Base-by-base conservation (phyloP, 2,888 invertebrate species). In the Sericinus montela region DNA sequence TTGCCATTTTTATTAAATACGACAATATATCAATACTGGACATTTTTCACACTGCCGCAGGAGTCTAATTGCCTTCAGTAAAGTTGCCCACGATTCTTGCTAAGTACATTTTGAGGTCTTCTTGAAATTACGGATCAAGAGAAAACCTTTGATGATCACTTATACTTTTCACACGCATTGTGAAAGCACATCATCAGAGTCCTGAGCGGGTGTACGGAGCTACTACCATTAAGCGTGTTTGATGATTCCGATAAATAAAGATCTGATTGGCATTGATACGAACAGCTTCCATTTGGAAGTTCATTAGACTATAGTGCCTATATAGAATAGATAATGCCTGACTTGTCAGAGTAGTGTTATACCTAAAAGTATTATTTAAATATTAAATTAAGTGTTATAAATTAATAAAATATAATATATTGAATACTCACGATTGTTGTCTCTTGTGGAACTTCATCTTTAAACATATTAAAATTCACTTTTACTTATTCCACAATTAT, bases 251-350 rank as follows among this genome's bases (percentile, higher is more conserved):
- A 84, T 86, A 84, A 65, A 62, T 63, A 61, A 62, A 61, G 71
- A 76, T 74, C 79, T 85, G 84, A 88, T 86, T 86, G 86, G 84
- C 83, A 80, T 78, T 78, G 84, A 86, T 84, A 82, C 60, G 70
- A 63, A 60, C 75, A 72, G 85, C 86, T 87, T 80, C 86, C 83
- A 86, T 85, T 85, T 84, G 75, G 75, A 72, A 79, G 82, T 85
- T 87, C 85, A 84, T 86, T 84, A 86, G 80, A 73, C 67, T 68
- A 60, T 59, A 68, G 62, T 65, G 65, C 61, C 56, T 67, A 74
- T 69, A 69, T 57, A 58, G 60, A 65, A 67, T 71, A 62, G 75
- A 69, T 36, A 57, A 60, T 60, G 60, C 58, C 53, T 50, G 51
- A 61, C 65, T 34, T 45, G 14, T 35, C 57, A 45, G 59, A 63